Conservation (phyloP, 2,113 vertebrate genomes). For the Orientallactaga bullata region DNA sequence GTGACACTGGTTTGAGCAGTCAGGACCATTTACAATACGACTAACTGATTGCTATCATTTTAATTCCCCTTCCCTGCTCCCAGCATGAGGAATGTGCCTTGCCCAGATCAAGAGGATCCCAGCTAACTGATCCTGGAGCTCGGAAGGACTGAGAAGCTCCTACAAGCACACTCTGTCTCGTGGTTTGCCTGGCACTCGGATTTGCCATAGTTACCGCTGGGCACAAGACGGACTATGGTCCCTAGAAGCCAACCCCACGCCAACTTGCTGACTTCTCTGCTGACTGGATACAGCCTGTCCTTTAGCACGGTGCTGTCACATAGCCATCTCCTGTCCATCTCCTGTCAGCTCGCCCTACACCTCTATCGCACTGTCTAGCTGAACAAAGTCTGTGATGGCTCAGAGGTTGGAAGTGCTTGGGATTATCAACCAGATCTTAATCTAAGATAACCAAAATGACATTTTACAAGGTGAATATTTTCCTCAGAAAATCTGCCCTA, state of each 20-base stretch:
- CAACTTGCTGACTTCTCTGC: constrained; percentile 12
- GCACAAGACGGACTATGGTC: not conserved
- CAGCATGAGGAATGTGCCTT: not conserved
- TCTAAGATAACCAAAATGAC: constrained; percentile 37
- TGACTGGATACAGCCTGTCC: not conserved
- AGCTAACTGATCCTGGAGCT: not conserved
- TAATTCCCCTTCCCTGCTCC: not conserved
- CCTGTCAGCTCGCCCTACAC: not conserved
- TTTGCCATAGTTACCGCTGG: not conserved
- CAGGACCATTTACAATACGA: not conserved
- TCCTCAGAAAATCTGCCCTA: not conserved
- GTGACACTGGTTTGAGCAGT: not conserved
- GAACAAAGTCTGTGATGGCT: not conserved
- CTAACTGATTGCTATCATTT: not conserved
- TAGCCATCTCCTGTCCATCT: not conserved
- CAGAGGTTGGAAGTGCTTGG: not conserved
- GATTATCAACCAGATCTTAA: not conserved
- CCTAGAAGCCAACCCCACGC: not conserved
- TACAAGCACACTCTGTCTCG: not conserved
- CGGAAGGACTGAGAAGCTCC: not conserved
- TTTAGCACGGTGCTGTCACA: not conserved
- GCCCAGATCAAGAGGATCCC: not conserved
- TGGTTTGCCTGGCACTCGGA: not conserved
- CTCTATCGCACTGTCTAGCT: not conserved
- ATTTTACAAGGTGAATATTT: constrained; percentile 7